Percentiles rank a stretch among this genome's conserved stretches.
phyloP scores from a whole-genome alignment of 2,797 vertebrate species.

The Thalassophryne amazonica region DNA sequence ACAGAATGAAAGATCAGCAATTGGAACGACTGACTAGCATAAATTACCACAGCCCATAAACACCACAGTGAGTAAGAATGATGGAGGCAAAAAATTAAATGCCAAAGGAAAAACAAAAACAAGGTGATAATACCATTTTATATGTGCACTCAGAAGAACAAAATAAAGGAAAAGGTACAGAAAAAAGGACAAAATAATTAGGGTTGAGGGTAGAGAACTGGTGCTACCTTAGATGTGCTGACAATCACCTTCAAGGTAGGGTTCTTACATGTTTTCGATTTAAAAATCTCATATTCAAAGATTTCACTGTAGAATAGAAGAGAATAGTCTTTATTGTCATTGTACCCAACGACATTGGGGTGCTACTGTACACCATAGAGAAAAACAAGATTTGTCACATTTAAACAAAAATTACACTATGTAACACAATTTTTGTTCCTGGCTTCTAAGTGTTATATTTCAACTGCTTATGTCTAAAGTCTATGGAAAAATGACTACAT shows the following conservation, averaged over 20 bases:
- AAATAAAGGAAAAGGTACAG: slow-evolving; percentile 1
- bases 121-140: slow-evolving; percentile 43
- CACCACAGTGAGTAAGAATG: slow-evolving; percentile 6
- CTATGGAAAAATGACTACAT: too few species aligned
- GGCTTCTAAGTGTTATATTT: too few species aligned
- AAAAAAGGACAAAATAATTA: background rate
- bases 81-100: slow-evolving; percentile 13
- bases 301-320: too few species aligned
- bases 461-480: too few species aligned
- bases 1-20: slow-evolving; percentile 24
- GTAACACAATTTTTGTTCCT: too few species aligned
- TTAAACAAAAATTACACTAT: too few species aligned
- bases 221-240: slow-evolving; percentile 4
- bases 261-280: too few species aligned
- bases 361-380: too few species aligned
- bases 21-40: slow-evolving; percentile 33
- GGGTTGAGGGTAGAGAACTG: background rate
- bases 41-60: slow-evolving; percentile 42
- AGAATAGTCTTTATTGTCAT: too few species aligned
- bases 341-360: too few species aligned
- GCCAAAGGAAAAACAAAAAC: slow-evolving; percentile 10
- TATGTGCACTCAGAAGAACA: slow-evolving; percentile 20
- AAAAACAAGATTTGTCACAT: too few species aligned
- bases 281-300: background rate
- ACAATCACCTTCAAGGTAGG: slow-evolving; percentile 12